Conservation (phyloP, 2,113 vertebrate genomes). For the Nycticorax nycticorax region DNA sequence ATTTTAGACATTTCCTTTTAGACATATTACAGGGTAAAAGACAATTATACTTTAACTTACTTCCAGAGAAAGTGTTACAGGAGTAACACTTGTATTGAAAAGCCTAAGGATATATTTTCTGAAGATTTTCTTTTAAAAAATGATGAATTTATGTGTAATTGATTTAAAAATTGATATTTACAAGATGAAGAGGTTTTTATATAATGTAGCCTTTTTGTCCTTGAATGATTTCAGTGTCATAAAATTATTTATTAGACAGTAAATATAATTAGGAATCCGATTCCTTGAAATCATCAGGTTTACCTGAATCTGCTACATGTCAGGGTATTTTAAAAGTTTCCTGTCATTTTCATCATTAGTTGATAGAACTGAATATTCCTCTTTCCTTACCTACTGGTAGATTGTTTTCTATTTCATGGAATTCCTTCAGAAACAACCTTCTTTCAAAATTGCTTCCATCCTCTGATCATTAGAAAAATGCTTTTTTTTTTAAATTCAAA, state of each 20-base stretch:
- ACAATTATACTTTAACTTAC: neutral
- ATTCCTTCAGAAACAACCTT: neutral
- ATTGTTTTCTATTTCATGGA: neutral
- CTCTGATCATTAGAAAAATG: neutral
- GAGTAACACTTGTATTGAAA: neutral
- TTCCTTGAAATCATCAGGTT: neutral
- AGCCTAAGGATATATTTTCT: neutral
- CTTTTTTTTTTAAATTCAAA: neutral
- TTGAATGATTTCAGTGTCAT: neutral
- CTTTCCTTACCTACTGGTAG: neutral
- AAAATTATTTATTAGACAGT: neutral
- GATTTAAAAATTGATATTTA: neutral
- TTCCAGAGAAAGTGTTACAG: neutral
- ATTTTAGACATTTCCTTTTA: neutral
- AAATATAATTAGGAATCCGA: neutral
- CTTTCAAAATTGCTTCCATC: neutral
- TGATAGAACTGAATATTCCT: neutral
- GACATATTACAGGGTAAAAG: neutral
- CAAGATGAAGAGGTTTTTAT: neutral
- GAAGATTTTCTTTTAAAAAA: neutral
- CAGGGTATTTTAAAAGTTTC: neutral
- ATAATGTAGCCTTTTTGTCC: neutral
- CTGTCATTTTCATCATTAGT: neutral
- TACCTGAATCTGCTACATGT: neutral
- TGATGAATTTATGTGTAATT: neutral